Conservation (phyloP, 2,113 vertebrate species). For the Cephalopholis sonnerati region DNA sequence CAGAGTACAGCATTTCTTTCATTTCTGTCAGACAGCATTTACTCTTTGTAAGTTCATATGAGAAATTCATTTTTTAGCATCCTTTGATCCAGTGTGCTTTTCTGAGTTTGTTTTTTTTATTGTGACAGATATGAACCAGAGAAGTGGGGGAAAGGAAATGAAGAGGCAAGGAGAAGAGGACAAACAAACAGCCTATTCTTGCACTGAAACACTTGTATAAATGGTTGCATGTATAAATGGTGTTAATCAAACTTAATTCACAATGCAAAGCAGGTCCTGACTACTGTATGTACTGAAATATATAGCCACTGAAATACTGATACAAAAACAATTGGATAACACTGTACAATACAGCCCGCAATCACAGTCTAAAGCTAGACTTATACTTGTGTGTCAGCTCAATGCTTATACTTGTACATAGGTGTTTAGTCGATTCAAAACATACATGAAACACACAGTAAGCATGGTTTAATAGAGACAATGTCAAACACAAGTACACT, state of each 20-base stretch:
- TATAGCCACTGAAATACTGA: too few species aligned
- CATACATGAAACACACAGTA: too few species aligned
- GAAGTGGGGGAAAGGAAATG: not conserved
- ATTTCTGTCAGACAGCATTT: conserved; percentile 19
- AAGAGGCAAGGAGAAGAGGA: not conserved
- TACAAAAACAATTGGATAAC: too few species aligned
- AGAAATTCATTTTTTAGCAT: not conserved
- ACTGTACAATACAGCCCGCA: too few species aligned
- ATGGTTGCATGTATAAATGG: not conserved
- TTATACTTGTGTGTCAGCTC: too few species aligned
- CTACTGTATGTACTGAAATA: not conserved
- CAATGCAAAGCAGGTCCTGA: not conserved
- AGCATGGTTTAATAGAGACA: too few species aligned
- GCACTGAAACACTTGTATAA: not conserved
- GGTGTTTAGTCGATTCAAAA: too few species aligned
- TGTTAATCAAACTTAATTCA: not conserved
- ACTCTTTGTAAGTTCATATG: not conserved
- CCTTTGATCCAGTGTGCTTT: not conserved
- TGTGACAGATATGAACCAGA: conserved; percentile 1
- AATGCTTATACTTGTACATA: too few species aligned
- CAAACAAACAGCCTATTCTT: not conserved
- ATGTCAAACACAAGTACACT: too few species aligned
- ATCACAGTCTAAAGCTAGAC: too few species aligned
- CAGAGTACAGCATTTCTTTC: not conserved
- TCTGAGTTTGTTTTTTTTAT: conserved; percentile 18